These are phyloP conservation scores for Drosophila cracens DNA, from an alignment of 2,888 invertebrate genomes.

Conservation along the genomic window DNA sequence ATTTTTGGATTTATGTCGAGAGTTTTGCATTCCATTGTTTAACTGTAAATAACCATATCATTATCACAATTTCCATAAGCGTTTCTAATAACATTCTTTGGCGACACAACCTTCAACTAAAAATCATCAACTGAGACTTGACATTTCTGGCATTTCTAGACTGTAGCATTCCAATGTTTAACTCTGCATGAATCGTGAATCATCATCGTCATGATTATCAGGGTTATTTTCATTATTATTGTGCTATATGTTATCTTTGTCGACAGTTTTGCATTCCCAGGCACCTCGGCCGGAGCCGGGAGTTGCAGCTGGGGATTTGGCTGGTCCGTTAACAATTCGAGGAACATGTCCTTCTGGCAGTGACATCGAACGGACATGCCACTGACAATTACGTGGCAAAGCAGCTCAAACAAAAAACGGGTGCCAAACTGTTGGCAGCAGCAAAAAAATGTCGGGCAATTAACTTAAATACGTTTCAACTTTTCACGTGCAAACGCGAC, in stretches of 20 bases:
- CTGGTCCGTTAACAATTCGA: constrained; percentile 52
- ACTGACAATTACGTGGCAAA: constrained; percentile 71
- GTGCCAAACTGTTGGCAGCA: constrained; percentile 47
- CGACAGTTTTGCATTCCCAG: constrained; percentile 60
- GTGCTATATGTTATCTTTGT: constrained; percentile 33
- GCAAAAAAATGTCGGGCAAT: constrained; percentile 67
- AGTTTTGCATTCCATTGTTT: constrained; percentile 35
- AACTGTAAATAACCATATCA: constrained; percentile 7
- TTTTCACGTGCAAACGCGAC: constrained; percentile 54
- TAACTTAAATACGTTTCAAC: constrained; percentile 70
- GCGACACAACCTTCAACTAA: background rate
- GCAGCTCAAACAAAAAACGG: constrained; percentile 47
- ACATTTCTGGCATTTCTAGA: constrained; percentile 5
- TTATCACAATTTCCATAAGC: constrained; percentile 15
- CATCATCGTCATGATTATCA: constrained; percentile 24
- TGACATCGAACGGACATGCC: constrained; percentile 78
- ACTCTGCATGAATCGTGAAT: constrained; percentile 36
- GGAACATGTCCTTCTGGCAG: constrained; percentile 58
- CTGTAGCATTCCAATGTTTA: constrained; percentile 4
- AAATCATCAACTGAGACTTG: background rate
- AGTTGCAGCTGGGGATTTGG: constrained; percentile 42
- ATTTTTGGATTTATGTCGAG: constrained; percentile 37
- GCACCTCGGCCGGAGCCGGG: constrained; percentile 21
- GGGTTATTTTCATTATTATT: constrained; percentile 3
- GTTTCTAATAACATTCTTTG: background rate